A percentile compares a stretch with the other conserved stretches of the same genome.
phyloP scores from a whole-genome alignment of 2,888 invertebrate species.

The Daptonema setosum region DNA sequence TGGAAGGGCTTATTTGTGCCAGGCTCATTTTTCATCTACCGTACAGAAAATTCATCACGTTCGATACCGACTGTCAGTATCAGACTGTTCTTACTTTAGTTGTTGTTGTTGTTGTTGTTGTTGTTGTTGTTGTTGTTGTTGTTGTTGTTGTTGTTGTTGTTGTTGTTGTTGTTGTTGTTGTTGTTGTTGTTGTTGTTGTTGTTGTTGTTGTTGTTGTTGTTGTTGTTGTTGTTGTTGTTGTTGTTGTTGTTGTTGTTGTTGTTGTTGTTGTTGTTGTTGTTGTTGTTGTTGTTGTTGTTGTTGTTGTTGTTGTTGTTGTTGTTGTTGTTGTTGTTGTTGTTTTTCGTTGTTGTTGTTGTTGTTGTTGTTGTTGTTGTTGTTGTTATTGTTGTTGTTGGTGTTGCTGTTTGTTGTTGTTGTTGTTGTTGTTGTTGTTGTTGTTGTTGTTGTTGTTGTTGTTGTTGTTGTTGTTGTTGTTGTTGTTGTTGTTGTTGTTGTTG shows the following conservation, averaged over 20 bases:
- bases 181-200: not conserved
- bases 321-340: no score
- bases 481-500: not conserved
- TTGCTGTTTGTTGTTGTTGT: no score
- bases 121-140: not conserved
- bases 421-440: no score
- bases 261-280: not conserved
- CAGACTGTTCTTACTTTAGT: not conserved
- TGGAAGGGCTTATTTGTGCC: no score
- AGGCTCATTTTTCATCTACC: no score
- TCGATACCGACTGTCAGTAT: not conserved
- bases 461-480: not conserved
- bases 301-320: no score
- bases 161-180: not conserved
- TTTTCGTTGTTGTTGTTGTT: no score
- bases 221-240: not conserved
- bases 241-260: not conserved
- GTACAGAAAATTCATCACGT: no score
- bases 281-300: not conserved
- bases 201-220: not conserved
- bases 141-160: not conserved
- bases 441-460: slow-evolving; percentile 1
- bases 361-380: no score
- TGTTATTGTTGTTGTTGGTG: no score
- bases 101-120: no score